phyloP scores from a whole-genome alignment of 1,140 invertebrate genomes.

The Tetragnatha versicolor region DNA sequence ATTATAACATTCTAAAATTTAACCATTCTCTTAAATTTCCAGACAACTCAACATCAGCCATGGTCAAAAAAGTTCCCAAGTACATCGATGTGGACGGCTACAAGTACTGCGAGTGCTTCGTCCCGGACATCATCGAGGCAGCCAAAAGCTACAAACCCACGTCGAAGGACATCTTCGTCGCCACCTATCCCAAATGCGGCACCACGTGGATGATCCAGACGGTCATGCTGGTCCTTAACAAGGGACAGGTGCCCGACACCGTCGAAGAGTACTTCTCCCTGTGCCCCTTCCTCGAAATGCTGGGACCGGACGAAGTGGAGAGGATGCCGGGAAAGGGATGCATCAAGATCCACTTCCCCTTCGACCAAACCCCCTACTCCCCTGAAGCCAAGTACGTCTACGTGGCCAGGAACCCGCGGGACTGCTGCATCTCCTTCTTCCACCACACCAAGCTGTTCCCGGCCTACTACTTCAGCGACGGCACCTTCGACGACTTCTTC shows the following conservation, averaged over 20 bases:
- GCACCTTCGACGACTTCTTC: conserved; percentile 62
- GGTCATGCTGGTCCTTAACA: conserved; percentile 39
- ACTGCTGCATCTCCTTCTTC: conserved; percentile 84
- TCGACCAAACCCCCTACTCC: conserved; percentile 65
- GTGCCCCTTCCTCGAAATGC: conserved; percentile 49
- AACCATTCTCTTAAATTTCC: no score
- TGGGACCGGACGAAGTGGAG: conserved; percentile 43
- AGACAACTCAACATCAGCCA: not conserved
- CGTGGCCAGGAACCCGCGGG: conserved; percentile 83
- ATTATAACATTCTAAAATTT: no score
- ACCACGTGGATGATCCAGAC: conserved; percentile 57
- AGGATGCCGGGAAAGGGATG: conserved; percentile 42
- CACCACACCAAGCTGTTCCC: conserved; percentile 64
- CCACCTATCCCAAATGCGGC: conserved; percentile 57
- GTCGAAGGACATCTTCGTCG: conserved; percentile 54
- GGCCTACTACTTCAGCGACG: conserved; percentile 68
- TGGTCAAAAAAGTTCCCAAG: conserved; percentile 29
- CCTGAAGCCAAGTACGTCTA: conserved; percentile 71
- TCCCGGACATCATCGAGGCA: conserved; percentile 13
- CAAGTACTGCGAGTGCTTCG: conserved; percentile 33
- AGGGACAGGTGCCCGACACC: conserved; percentile 37
- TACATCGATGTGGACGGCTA: conserved; percentile 46
- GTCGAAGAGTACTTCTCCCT: conserved; percentile 25
- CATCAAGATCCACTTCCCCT: conserved; percentile 57
- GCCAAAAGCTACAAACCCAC: conserved; percentile 44